These are phyloP conservation scores for Tenebrosternarchus preto DNA, from an alignment of 2,113 vertebrate species.

Conservation along the genomic window DNA sequence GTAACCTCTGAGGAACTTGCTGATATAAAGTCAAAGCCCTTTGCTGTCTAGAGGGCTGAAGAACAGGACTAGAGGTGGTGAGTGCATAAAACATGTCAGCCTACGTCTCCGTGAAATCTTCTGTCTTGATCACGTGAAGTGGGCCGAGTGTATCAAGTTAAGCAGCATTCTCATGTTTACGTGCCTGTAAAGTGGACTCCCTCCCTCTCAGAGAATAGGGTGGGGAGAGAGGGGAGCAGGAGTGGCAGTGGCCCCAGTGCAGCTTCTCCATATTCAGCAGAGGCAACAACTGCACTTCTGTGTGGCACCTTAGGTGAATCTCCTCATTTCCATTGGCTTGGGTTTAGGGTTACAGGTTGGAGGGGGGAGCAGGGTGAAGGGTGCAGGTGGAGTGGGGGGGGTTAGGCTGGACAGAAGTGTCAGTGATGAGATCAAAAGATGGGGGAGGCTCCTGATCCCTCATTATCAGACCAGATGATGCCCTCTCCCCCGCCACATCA, in stretches of 20 bases:
- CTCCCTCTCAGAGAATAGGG: slow-evolving; percentile 11
- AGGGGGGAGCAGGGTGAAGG: slow-evolving; percentile 4
- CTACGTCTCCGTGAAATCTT: slow-evolving; percentile 14
- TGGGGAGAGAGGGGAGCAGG: background rate
- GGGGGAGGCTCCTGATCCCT: slow-evolving; percentile 59
- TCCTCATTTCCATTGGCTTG: slow-evolving; percentile 54
- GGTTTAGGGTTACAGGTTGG: slow-evolving; percentile 64
- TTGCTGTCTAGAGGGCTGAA: background rate
- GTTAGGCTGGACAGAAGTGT: slow-evolving; percentile 54
- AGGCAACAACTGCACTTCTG: slow-evolving; percentile 59
- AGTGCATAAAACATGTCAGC: slow-evolving; percentile 2
- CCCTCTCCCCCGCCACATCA: slow-evolving; percentile 72
- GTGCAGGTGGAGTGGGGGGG: background rate
- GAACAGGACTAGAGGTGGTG: background rate
- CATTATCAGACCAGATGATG: slow-evolving; percentile 60
- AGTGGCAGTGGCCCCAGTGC: slow-evolving; percentile 29
- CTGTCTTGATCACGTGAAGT: slow-evolving; percentile 12
- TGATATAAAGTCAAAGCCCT: background rate
- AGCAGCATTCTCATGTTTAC: slow-evolving; percentile 33
- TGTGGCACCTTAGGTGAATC: slow-evolving; percentile 55
- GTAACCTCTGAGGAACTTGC: no score
- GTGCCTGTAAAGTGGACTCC: slow-evolving; percentile 33
- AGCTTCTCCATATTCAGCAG: slow-evolving; percentile 69
- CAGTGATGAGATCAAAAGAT: slow-evolving; percentile 61
- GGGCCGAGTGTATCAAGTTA: slow-evolving; percentile 22